Base-by-base conservation (phyloP, 1,140 invertebrate genomes). In the Linepithema humile region DNA sequence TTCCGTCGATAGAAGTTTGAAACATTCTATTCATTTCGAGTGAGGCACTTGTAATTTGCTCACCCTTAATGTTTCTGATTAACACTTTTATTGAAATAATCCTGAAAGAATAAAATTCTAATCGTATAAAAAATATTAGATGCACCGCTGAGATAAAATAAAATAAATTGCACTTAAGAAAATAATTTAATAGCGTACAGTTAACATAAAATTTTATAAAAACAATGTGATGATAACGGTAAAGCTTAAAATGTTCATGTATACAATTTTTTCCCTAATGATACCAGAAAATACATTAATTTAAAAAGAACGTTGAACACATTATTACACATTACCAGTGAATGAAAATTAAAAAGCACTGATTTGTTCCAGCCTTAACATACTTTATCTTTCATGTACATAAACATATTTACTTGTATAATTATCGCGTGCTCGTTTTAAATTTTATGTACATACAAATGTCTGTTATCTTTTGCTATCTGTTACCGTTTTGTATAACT, bases 111-210 rank as follows among this genome's bases (percentile, higher is more conserved):
- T 57, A 60, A 83, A 86, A 84, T 64, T 75, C 43, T 40, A 64
- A 4, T 17, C 77, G 10, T 32, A 43, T 84, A 43, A 35, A 84
- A 84, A 73, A 84, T 59, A 40, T 73, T 50, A 59, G 84, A 73
- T 53, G 67, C 20, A 60, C 60, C 32, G 40, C 9, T 7, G 15
- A 82, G n/a, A 29, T 82, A 82, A 73, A 80, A 69, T 45, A 9
- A 40, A 3, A 77, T 60, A 6, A 50, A 3, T 62, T 72, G 17
- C 23, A 32, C 55, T 59, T 45, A 82, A 73, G 12, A 12, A 48
- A 82, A 29, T 70, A 74, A 74, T 74, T 60, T 62, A 38, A 45
- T 62, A 55, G 59, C 45, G 20, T 7, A 38, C 5, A 67, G 3
- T 40, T 77, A 78, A 38, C 15, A 9, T 78, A 55, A 69, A 38